Conservation (phyloP, 2,888 invertebrate genomes). For the Macaria notata region DNA sequence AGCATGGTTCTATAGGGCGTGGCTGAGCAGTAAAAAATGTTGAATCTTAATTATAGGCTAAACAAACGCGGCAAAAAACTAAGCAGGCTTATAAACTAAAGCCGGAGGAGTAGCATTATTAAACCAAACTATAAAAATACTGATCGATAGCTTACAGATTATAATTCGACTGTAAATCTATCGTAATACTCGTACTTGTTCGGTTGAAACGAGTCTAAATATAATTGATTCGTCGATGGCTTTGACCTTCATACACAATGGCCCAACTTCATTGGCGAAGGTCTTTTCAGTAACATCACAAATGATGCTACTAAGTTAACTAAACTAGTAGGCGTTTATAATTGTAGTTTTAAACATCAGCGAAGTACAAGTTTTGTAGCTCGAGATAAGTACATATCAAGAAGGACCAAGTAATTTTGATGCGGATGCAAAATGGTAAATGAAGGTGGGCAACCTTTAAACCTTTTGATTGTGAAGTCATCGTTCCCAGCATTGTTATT, state of each 20-base stretch:
- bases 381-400: no score
- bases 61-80: slow-evolving; percentile 6
- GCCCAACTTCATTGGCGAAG: slow-evolving; percentile 51
- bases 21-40: neutral
- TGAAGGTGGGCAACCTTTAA: no score
- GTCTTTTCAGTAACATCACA: slow-evolving; percentile 38
- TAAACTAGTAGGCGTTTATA: slow-evolving; percentile 3
- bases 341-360: no score
- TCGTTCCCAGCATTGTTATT: slow-evolving; percentile 30
- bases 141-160: slow-evolving; percentile 25
- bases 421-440: neutral
- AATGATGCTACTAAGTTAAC: slow-evolving; percentile 21
- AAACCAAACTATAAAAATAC: slow-evolving; percentile 23
- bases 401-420: neutral
- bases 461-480: slow-evolving; percentile 12
- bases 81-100: neutral
- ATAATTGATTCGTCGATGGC: slow-evolving; percentile 42
- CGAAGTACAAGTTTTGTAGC: neutral
- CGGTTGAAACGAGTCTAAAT: slow-evolving; percentile 29
- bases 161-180: slow-evolving; percentile 29
- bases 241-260: slow-evolving; percentile 58
- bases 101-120: slow-evolving; percentile 2
- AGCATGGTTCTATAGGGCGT: slow-evolving; percentile 2
- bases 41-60: slow-evolving; percentile 1
- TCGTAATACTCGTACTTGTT: slow-evolving; percentile 27